A percentile compares a stretch with the other conserved stretches of the same genome.
phyloP scores from a whole-genome alignment of 1,140 invertebrate genomes.

The Holotrichia oblita region DNA sequence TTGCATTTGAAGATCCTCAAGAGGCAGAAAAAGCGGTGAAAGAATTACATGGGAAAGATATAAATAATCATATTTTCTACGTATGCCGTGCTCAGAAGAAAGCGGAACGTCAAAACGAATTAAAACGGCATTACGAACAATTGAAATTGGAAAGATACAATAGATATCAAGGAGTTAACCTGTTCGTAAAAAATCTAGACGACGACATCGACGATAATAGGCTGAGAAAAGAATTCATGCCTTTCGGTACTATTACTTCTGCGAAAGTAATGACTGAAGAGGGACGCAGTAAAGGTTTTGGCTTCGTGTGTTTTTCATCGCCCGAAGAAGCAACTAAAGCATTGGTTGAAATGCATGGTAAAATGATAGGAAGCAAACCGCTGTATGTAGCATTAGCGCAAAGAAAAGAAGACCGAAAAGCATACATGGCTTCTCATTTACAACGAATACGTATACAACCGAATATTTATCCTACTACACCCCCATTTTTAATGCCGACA shows the following conservation, averaged over 20 bases:
- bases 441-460: conserved; percentile 66
- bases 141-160: conserved; percentile 94
- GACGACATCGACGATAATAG: conserved; percentile 73
- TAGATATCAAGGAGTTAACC: conserved; percentile 82
- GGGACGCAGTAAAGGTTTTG: conserved; percentile 72
- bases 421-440: conserved; percentile 75
- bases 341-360: conserved; percentile 79
- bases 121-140: conserved; percentile 95
- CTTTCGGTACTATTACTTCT: conserved; percentile 75
- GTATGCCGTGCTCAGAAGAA: conserved; percentile 99
- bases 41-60: conserved; percentile 89
- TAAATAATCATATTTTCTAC: conserved; percentile 83
- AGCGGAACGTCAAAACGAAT: conserved; percentile 94
- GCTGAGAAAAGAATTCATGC: conserved; percentile 72
- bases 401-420: conserved; percentile 76
- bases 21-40: conserved; percentile 91
- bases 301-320: conserved; percentile 79
- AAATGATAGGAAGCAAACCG: conserved; percentile 75
- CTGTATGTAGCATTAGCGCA: conserved; percentile 80
- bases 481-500: conserved; percentile 55
- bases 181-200: conserved; percentile 82
- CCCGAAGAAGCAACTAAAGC: conserved; percentile 81
- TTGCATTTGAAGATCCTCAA: conserved; percentile 96
- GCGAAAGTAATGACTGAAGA: conserved; percentile 73
- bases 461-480: conserved; percentile 50